Conservation (phyloP, 2,888 invertebrate genomes). For the Thymelicus sylvestris region DNA sequence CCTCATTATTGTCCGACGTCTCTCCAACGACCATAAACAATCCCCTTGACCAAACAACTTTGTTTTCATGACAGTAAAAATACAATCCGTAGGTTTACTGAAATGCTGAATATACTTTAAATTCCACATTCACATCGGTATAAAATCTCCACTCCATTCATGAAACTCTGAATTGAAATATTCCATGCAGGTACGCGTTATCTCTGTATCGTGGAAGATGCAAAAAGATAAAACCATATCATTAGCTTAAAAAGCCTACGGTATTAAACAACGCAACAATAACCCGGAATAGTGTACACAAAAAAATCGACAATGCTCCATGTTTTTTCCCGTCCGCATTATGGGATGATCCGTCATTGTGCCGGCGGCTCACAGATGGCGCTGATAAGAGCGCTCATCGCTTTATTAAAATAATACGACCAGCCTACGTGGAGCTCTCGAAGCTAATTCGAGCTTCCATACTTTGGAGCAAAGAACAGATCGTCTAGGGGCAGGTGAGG, state of each 20-base stretch:
- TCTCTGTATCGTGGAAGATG: constrained; percentile 61
- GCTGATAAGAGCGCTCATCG: constrained; percentile 77
- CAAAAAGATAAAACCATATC: constrained; percentile 78
- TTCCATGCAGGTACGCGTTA: constrained; percentile 34
- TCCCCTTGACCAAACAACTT: constrained; percentile 41
- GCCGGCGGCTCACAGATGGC: constrained; percentile 72
- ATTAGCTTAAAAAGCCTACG: constrained; percentile 83
- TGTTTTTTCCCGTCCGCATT: constrained; percentile 76
- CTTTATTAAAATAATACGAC: constrained; percentile 74
- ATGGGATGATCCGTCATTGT: constrained; percentile 82
- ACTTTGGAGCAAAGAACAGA: constrained; percentile 3
- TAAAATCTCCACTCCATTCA: constrained; percentile 30
- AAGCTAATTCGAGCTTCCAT: constrained; percentile 39
- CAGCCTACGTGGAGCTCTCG: constrained; percentile 54
- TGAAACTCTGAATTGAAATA: constrained; percentile 24
- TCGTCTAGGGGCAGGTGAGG: constrained; percentile 48
- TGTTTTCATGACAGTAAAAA: not conserved
- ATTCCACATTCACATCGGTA: constrained; percentile 15
- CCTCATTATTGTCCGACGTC: constrained; percentile 53
- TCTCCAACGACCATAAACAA: constrained; percentile 48
- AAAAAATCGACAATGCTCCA: constrained; percentile 65
- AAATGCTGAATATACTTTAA: constrained; percentile 23
- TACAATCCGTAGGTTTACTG: not conserved
- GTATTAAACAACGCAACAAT: constrained; percentile 80
- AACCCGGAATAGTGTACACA: constrained; percentile 66